phyloP scores from a whole-genome alignment of 1,140 invertebrate species.

The Calliopsis andreniformis region DNA sequence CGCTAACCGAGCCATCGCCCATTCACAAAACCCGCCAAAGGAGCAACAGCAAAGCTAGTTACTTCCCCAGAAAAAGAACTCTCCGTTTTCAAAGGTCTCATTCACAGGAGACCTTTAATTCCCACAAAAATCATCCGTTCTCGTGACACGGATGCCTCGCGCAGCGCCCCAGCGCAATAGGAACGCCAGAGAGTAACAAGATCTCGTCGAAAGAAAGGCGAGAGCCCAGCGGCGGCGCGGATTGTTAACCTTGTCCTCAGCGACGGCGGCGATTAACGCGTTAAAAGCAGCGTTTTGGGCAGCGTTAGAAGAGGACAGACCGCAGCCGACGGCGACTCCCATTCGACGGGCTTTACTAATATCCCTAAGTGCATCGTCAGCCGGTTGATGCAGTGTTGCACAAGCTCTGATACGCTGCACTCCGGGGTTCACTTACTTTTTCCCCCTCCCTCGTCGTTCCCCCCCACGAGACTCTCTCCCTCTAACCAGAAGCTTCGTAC shows the following conservation, averaged over 20 bases:
- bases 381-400: constrained; percentile 66
- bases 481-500: constrained; percentile 43
- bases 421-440: constrained; percentile 42
- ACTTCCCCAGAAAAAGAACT: too few relatives aligned
- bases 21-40: too few relatives aligned
- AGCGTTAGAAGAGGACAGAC: constrained; percentile 38
- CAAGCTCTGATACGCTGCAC: constrained; percentile 66
- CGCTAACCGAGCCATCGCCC: too few relatives aligned
- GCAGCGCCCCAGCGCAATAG: too few relatives aligned
- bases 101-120: too few relatives aligned
- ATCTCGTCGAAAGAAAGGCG: too few relatives aligned
- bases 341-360: constrained; percentile 73
- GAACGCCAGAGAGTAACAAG: too few relatives aligned
- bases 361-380: constrained; percentile 77
- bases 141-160: too few relatives aligned
- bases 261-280: constrained; percentile 32
- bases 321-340: constrained; percentile 14
- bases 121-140: too few relatives aligned
- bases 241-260: constrained; percentile 32
- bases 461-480: constrained; percentile 10
- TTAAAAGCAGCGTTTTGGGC: constrained; percentile 44
- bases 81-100: too few relatives aligned
- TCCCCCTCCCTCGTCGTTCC: constrained; percentile 17
- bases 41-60: too few relatives aligned
- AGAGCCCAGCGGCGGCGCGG: too few relatives aligned